Evolutionary conservation across 2,888 invertebrate species (phyloP).

Genomic region (Drosophila neotestacea): DNA sequence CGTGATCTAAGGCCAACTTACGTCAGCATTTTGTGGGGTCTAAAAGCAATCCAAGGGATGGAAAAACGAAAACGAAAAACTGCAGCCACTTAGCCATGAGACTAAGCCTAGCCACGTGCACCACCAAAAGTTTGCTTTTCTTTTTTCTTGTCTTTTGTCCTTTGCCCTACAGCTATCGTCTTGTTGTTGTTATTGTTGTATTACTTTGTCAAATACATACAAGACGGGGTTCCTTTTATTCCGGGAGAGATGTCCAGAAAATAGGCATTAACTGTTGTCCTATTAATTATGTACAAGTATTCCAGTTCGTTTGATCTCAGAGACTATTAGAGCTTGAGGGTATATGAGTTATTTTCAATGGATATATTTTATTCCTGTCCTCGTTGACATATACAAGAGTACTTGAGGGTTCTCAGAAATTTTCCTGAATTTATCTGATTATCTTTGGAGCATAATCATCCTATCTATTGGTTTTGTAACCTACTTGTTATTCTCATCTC

Average conservation of each 20-base stretch:
- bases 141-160: not conserved
- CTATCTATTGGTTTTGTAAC: not conserved
- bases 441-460: not conserved
- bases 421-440: constrained; percentile 1
- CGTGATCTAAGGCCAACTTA: constrained; percentile 63
- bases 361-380: not conserved
- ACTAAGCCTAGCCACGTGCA: constrained; percentile 33
- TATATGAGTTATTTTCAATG: not conserved
- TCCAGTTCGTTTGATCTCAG: constrained; percentile 1
- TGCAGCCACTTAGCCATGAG: constrained; percentile 51
- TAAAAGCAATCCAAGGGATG: constrained; percentile 61
- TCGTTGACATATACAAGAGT: not conserved
- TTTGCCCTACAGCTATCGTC: not conserved
- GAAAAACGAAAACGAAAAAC: constrained; percentile 56
- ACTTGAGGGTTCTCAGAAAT: not conserved
- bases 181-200: not conserved
- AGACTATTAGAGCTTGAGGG: not conserved
- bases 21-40: constrained; percentile 56
- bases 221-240: not conserved
- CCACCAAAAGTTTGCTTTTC: constrained; percentile 25
- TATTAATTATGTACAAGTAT: constrained; percentile 15
- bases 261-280: not conserved
- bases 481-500: constrained; percentile 4
- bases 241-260: not conserved
- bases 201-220: constrained; percentile 26